Percentiles rank a stretch among this genome's conserved stretches.
These are phyloP conservation scores for Nasua narica DNA, from an alignment of 2,797 vertebrate species.

Conservation along the genomic window DNA sequence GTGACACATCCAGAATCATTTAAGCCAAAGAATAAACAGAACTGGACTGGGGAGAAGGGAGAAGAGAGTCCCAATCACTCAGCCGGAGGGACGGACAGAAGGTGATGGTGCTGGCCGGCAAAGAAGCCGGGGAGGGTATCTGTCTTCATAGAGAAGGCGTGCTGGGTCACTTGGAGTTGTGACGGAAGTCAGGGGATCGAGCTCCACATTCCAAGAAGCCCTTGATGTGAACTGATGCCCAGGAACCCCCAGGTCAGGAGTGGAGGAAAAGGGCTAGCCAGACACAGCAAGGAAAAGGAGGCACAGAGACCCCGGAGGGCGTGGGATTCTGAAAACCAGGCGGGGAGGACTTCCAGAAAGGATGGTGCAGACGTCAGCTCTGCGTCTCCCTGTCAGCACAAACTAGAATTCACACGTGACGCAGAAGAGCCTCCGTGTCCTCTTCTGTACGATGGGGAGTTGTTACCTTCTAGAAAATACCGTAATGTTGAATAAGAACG, in stretches of 20 bases:
- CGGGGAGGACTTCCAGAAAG: neutral
- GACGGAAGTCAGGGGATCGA: neutral
- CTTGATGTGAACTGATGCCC: neutral
- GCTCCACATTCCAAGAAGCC: accelerated
- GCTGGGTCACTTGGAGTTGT: too few species aligned
- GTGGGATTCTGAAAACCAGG: neutral
- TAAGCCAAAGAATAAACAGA: neutral
- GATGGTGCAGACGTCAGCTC: neutral
- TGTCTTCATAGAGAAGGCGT: neutral
- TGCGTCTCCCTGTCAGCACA: accelerated
- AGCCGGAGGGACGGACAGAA: accelerated
- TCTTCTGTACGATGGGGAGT: neutral
- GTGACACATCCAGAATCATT: accelerated
- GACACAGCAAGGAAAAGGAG: neutral
- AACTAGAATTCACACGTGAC: accelerated
- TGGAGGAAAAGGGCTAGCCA: neutral
- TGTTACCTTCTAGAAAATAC: neutral
- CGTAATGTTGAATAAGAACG: neutral
- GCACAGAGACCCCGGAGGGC: accelerated
- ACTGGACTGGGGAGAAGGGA: too few species aligned
- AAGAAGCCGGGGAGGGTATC: accelerated
- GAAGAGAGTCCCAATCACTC: neutral
- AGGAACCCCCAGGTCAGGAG: accelerated
- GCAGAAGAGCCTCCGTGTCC: neutral
- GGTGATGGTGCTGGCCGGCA: accelerated